Conservation (phyloP, 2,113 vertebrate genomes). For the Cyprinodon variegatus region DNA sequence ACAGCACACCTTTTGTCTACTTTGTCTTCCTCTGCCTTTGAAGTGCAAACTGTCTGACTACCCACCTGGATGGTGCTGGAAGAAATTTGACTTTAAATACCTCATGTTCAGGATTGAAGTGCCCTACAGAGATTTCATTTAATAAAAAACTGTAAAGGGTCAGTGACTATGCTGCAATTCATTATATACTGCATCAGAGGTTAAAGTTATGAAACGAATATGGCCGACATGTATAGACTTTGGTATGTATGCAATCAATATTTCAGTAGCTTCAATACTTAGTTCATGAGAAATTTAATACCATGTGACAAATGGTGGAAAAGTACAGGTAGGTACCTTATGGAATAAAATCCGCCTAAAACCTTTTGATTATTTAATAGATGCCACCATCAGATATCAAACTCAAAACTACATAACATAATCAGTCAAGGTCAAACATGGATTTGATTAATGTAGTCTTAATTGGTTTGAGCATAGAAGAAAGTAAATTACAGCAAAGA, state of each 20-base stretch:
- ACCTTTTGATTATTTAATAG: neutral
- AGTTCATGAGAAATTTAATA: neutral
- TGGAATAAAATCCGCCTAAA: too few relatives aligned
- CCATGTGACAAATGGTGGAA: neutral
- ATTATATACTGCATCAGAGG: neutral
- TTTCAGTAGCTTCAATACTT: neutral
- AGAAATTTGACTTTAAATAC: constrained; percentile 43
- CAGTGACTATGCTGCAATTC: constrained; percentile 4
- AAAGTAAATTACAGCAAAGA: constrained; percentile 29
- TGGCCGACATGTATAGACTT: neutral
- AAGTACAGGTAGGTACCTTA: neutral
- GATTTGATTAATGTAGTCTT: constrained; percentile 39
- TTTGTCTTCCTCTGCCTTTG: constrained; percentile 31
- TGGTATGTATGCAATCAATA: constrained; percentile 4
- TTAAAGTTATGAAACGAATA: constrained; percentile 3
- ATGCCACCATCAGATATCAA: neutral
- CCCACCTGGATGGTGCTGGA: constrained; percentile 53
- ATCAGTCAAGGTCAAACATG: constrained; percentile 22
- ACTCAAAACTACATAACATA: neutral
- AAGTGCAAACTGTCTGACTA: constrained; percentile 51
- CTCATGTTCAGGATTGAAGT: constrained; percentile 16
- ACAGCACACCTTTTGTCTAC: constrained; percentile 4
- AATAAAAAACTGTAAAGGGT: constrained; percentile 18
- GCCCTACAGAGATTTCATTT: constrained; percentile 27
- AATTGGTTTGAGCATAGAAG: constrained; percentile 28